Conservation (phyloP, 2,113 vertebrate species). For the Prionailurus viverrinus region DNA sequence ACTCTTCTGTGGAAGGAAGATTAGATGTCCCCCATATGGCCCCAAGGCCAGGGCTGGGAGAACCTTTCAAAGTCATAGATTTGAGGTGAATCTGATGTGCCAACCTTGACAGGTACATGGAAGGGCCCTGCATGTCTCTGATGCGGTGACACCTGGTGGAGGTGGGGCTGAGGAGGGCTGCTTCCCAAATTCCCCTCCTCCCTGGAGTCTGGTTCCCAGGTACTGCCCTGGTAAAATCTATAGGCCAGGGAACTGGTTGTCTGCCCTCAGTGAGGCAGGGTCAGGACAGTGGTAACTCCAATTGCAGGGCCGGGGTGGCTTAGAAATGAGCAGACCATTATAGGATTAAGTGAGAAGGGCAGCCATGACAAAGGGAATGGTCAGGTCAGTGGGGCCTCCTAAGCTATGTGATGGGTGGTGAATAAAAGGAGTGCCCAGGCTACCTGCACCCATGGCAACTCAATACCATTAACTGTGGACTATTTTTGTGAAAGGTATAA, state of each 20-base stretch:
- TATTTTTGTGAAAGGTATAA: not conserved
- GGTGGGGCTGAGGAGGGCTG: too few species aligned
- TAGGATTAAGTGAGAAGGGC: not conserved
- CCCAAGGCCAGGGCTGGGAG: not conserved
- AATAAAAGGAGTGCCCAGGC: rapidly evolving
- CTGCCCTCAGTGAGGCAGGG: not conserved
- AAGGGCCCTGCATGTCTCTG: not conserved
- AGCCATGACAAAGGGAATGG: not conserved
- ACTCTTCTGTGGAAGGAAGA: too few species aligned
- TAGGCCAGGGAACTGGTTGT: not conserved
- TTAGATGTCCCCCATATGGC: not conserved
- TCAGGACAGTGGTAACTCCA: not conserved
- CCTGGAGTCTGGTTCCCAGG: not conserved
- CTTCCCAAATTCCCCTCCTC: not conserved
- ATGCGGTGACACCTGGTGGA: not conserved
- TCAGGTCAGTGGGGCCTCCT: not conserved
- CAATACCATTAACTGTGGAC: not conserved
- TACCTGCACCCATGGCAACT: not conserved
- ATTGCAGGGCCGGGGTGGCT: too few species aligned
- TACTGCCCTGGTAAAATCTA: not conserved
- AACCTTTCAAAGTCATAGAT: not conserved
- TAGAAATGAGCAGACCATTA: not conserved
- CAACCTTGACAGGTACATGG: rapidly evolving
- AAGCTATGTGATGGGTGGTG: rapidly evolving
- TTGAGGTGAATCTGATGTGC: rapidly evolving